Evolutionary conservation across 2,888 invertebrate species (phyloP), one percentile per base, ranked within the genome.

Genomic region (Heliconius ethilla): DNA sequence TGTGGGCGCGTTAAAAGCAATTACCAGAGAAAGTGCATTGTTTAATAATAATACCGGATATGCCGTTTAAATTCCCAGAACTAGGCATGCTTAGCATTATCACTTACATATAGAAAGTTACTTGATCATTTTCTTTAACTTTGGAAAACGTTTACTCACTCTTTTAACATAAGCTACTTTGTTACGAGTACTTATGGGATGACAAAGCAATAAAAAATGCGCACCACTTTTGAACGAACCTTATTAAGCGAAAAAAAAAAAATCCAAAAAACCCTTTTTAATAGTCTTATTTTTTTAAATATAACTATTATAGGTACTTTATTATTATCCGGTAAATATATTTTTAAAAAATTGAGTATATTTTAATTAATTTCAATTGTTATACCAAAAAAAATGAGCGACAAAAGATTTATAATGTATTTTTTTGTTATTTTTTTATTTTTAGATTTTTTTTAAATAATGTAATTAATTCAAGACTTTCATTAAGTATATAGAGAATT

Each of bases 11-110:
- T 63, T 63, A 63, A 63, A 72, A 67, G 37, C 67, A 62, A 73
- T 76, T 76, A 70, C 37, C 70, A 75, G 75, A 78, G 78, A 75
- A 78, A 78, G 78, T 70, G 78, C 75, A 75, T 78, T 70, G 75
- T 70, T 75, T 40, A 62, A 40, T 63, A 62, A 74, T 40, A 74
- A 40, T 74, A 74, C 63, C 63, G 74, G 74, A 73, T 33, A 40
- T 63, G 62, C 37, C 51, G 74, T 62, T 70, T 72, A 59, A 59
- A 37, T 72, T 29, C 59, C n/a, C 29, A 37, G 59, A 55, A 59
- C 72, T 37, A 72, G 55, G n/a, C 33, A 72, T 72, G 59, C 59
- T 59, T 33, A 59, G 37, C 33, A 59, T 33, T 59, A 59, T 15
- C n/a, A 72, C 72, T 25, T 37, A n/a, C 15, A 59, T 10, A 7